phyloP scores from a whole-genome alignment of 2,797 vertebrate species.

The Smutsia gigantea region DNA sequence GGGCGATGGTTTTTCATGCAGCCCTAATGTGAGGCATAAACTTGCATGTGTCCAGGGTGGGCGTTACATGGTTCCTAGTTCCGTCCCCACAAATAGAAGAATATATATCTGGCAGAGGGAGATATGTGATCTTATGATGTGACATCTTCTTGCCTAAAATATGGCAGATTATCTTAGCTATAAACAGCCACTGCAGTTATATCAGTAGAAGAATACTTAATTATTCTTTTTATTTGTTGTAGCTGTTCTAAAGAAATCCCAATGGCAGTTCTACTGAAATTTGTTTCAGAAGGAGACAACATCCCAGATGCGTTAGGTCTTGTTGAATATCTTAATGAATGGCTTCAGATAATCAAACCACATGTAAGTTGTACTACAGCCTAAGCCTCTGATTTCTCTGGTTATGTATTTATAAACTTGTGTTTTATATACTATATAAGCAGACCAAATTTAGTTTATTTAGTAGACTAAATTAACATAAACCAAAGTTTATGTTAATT shows the following conservation, averaged over 20 bases:
- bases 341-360: conserved; percentile 92
- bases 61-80: neutral
- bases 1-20: neutral
- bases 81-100: neutral
- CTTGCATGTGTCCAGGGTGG: neutral
- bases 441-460: neutral
- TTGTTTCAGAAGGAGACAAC: conserved; percentile 98
- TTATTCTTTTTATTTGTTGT: conserved; percentile 75
- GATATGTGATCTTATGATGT: neutral
- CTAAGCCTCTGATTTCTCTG: neutral
- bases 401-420: conserved; percentile 25
- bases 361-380: conserved; percentile 87
- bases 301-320: conserved; percentile 95
- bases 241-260: conserved; percentile 91
- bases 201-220: neutral
- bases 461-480: too few relatives aligned
- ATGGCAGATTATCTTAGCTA: neutral
- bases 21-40: neutral
- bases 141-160: neutral
- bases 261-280: conserved; percentile 94
- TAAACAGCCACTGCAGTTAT: neutral
- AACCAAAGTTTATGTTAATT: neutral
- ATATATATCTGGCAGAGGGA: neutral
- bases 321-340: conserved; percentile 93
- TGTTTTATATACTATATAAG: neutral